phyloP scores from a whole-genome alignment of 2,797 vertebrate genomes.

The Emys orbicularis region DNA sequence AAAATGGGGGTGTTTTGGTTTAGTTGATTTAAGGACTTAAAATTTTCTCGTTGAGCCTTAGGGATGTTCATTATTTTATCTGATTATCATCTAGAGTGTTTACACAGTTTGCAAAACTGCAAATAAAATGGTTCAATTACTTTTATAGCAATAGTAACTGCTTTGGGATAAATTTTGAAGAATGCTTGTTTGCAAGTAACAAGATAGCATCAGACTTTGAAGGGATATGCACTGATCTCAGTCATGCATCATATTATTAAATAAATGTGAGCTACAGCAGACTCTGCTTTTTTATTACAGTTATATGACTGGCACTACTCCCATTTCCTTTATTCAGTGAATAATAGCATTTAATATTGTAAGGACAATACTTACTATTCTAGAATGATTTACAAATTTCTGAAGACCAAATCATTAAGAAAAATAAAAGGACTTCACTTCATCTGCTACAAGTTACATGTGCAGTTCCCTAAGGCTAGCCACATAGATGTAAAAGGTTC shows the following conservation, averaged over 20 bases:
- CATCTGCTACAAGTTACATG: neutral
- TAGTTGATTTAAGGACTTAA: neutral
- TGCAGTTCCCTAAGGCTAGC: neutral
- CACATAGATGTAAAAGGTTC: rapidly evolving
- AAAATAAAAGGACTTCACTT: neutral
- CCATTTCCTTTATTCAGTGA: neutral
- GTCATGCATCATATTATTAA: rapidly evolving
- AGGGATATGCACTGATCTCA: neutral
- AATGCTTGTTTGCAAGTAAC: neutral
- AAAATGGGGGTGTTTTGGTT: neutral
- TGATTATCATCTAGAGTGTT: neutral
- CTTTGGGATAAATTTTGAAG: neutral
- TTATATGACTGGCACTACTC: rapidly evolving
- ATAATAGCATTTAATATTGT: neutral
- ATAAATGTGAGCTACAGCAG: rapidly evolving
- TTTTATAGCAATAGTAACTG: neutral
- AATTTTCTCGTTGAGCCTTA: neutral
- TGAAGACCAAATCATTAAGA: neutral
- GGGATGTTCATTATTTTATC: neutral
- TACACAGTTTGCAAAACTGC: neutral
- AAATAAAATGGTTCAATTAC: neutral
- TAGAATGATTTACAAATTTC: neutral
- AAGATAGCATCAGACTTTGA: neutral
- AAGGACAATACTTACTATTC: neutral
- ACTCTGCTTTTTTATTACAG: rapidly evolving